Percentiles rank a stretch among this genome's conserved stretches.
Conservation (phyloP, 2,888 invertebrate genomes). For the Scaptodrosophila latifasciaeformis region DNA sequence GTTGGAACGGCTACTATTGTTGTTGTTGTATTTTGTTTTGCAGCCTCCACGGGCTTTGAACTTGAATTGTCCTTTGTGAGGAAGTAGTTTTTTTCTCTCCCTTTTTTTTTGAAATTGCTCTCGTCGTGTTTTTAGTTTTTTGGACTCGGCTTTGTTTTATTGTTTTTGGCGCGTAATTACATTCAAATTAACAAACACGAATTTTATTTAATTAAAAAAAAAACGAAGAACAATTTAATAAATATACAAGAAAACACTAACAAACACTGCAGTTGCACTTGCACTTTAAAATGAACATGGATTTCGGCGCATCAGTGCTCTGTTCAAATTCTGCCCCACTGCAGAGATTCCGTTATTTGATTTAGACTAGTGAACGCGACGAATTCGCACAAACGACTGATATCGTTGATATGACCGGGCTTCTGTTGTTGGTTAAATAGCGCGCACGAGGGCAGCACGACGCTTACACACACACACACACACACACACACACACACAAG, state of each 20-base stretch:
- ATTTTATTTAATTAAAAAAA: slow-evolving; percentile 42
- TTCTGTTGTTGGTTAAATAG: slow-evolving; percentile 53
- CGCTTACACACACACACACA: background rate
- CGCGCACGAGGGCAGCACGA: slow-evolving; percentile 12
- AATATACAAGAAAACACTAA: slow-evolving; percentile 3
- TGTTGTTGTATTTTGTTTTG: slow-evolving; percentile 6
- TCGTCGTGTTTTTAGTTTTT: no score
- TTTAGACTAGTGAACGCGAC: slow-evolving; percentile 55
- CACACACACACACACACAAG: background rate
- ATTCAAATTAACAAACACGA: slow-evolving; percentile 34
- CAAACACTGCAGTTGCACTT: slow-evolving; percentile 7
- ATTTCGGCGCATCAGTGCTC: slow-evolving; percentile 34
- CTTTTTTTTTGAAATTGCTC: slow-evolving; percentile 5
- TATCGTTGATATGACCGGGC: slow-evolving; percentile 65
- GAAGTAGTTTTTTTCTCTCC: slow-evolving; percentile 1
- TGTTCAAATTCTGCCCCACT: slow-evolving; percentile 11
- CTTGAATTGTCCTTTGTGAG: slow-evolving; percentile 51
- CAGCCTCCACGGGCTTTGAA: slow-evolving; percentile 50
- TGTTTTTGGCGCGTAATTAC: slow-evolving; percentile 37
- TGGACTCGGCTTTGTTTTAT: no score
- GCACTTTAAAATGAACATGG: slow-evolving; percentile 31
- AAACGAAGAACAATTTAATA: background rate
- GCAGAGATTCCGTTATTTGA: slow-evolving; percentile 19
- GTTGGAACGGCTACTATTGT: background rate
- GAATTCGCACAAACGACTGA: slow-evolving; percentile 68